Conservation (phyloP, 2,888 invertebrate genomes). For the Drosophila fulvimacula region DNA sequence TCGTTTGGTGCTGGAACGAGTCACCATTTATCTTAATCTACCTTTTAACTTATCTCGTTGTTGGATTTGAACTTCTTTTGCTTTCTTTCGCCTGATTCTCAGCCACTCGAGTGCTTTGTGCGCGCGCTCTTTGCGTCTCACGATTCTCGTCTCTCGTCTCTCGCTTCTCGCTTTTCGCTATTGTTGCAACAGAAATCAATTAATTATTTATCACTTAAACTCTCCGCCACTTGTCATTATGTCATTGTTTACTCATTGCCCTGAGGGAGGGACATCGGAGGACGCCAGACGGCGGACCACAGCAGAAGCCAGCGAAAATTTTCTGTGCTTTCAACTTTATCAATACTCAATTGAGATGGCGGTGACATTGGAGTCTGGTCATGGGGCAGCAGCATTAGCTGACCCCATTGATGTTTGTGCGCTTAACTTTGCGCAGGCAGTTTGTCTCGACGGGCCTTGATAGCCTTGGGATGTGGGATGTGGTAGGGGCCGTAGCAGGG, state of each 20-base stretch:
- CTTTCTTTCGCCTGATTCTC: slow-evolving; percentile 38
- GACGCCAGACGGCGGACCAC: slow-evolving; percentile 22
- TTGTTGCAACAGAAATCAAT: slow-evolving; percentile 83
- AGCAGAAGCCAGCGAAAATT: slow-evolving; percentile 31
- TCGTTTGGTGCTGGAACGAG: slow-evolving; percentile 56
- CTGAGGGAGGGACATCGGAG: slow-evolving; percentile 38
- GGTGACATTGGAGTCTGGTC: slow-evolving; percentile 20
- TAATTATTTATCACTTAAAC: slow-evolving; percentile 85
- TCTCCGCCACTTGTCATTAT: slow-evolving; percentile 84
- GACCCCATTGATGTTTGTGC: slow-evolving; percentile 80
- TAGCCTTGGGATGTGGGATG: not conserved
- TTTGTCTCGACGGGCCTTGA: slow-evolving; percentile 70
- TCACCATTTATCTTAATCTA: slow-evolving; percentile 82
- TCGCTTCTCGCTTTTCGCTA: slow-evolving; percentile 37
- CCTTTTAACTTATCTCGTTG: slow-evolving; percentile 82
- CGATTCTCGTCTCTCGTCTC: not conserved
- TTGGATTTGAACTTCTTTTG: slow-evolving; percentile 63
- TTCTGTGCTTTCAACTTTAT: slow-evolving; percentile 78
- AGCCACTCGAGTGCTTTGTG: slow-evolving; percentile 26
- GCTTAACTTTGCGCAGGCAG: slow-evolving; percentile 81
- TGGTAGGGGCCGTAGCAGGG: not conserved
- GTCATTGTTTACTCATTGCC: slow-evolving; percentile 84
- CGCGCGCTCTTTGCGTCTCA: not conserved
- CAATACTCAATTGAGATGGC: slow-evolving; percentile 83
- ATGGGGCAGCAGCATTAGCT: slow-evolving; percentile 65